Conservation (phyloP, 2,113 vertebrate genomes). For the Pelecanus crispus region DNA sequence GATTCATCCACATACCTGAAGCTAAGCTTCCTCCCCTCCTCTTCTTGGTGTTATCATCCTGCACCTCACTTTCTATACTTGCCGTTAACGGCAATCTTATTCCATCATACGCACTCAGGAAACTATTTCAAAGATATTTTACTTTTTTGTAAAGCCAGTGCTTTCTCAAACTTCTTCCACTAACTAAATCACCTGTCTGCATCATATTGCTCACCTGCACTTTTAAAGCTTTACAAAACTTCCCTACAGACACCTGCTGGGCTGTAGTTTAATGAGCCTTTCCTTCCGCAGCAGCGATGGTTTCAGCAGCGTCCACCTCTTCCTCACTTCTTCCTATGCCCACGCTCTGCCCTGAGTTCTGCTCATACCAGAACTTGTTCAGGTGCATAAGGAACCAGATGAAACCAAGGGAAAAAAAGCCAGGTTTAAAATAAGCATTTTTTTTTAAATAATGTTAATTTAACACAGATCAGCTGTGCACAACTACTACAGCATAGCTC, state of each 20-base stretch:
- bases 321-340: background rate
- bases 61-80: background rate
- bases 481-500: background rate
- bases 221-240: background rate
- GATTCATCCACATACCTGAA: background rate
- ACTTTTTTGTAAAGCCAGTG: background rate
- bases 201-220: background rate
- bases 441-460: background rate
- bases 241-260: background rate
- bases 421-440: background rate
- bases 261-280: slow-evolving; percentile 12
- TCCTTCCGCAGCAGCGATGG: background rate
- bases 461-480: background rate
- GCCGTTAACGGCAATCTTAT: background rate
- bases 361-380: background rate
- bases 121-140: background rate
- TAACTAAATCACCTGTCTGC: background rate
- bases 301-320: background rate
- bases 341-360: background rate
- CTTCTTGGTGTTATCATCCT: background rate
- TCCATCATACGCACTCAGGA: background rate
- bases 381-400: background rate
- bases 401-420: background rate
- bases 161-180: background rate
- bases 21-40: background rate